phyloP scores from a whole-genome alignment of 2,113 vertebrate genomes.

The Zeus faber region DNA sequence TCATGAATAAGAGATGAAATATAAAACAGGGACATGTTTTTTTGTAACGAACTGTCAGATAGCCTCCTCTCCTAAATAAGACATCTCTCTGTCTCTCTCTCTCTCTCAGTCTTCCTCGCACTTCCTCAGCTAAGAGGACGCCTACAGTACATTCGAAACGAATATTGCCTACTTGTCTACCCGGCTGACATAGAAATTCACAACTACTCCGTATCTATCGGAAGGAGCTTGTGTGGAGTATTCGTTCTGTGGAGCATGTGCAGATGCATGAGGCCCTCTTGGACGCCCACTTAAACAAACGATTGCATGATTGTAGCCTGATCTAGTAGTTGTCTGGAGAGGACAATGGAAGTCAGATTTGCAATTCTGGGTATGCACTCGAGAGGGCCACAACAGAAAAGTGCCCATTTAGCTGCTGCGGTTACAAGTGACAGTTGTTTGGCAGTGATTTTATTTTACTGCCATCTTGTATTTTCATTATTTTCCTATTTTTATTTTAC shows the following conservation, averaged over 20 bases:
- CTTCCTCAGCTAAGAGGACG: too few relatives aligned
- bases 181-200: constrained; percentile 57
- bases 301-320: not conserved
- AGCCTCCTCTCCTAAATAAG: constrained; percentile 20
- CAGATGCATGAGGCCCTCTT: too few relatives aligned
- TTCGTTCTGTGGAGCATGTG: constrained; percentile 19
- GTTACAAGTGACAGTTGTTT: too few relatives aligned
- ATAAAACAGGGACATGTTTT: constrained; percentile 14
- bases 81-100: constrained; percentile 1
- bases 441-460: too few relatives aligned
- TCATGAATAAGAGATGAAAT: constrained; percentile 41
- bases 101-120: not conserved
- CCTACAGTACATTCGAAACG: constrained; percentile 22
- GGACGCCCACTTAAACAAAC: not conserved
- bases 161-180: constrained; percentile 21
- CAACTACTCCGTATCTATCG: constrained; percentile 35
- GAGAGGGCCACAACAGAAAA: too few relatives aligned
- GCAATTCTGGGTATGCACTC: too few relatives aligned
- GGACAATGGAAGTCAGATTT: too few relatives aligned
- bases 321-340: too few relatives aligned
- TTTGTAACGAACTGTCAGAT: constrained; percentile 17
- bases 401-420: too few relatives aligned
- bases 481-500: too few relatives aligned
- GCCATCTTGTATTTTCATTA: too few relatives aligned
- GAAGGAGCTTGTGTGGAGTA: constrained; percentile 22